Base-by-base conservation (phyloP, 2,888 invertebrate genomes). In the Idaea straminata region DNA sequence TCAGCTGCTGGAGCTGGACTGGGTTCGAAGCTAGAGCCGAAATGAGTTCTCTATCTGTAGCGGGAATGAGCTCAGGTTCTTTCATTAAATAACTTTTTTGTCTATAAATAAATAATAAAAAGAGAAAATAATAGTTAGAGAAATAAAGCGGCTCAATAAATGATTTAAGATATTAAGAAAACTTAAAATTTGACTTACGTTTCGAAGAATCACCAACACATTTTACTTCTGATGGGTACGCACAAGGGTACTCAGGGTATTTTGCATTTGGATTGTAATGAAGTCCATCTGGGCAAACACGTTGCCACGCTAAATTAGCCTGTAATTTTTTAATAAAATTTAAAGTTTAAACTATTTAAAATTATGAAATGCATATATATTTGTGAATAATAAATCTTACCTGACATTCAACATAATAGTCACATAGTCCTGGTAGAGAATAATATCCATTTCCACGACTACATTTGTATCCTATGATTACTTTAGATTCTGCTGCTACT, bases 221-320 rank as follows among this genome's bases (percentile, higher is more conserved):
- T 75, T 95, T 92, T 0, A 96, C 95, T 77, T 96, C 96, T 64
- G 95, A 95, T 13, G 97, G 96, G 84, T 96, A 96, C 71, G 95
- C 94, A 75, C 97, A 97, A 4, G 96, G 96, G 76, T 95, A 96
- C 60, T 94, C 93, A 38, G 93, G 94, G 64, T 86, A 85, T 5
- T 93, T 91, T 0, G 92, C 89, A 15, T 94, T 94, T 2, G 95
- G 94, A 76, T 96, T 96, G 83, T 96, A 97, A 7, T 95, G 88
- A 35, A 96, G 89, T 15, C 96, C 96, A 79, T 96, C 96, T 2
- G 96, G 95, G 71, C 97, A 97, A 1, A 94, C 79, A 75, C 95
- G 94, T 80, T 95, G 94, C 75, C 94, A 93, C 0, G 94, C 91
- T 3, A 94, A 89, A 5, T 95, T 95, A 73, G 95, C 91, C 75